phyloP scores from a whole-genome alignment of 2,797 vertebrate genomes.

The Hoplostethus mediterraneus region DNA sequence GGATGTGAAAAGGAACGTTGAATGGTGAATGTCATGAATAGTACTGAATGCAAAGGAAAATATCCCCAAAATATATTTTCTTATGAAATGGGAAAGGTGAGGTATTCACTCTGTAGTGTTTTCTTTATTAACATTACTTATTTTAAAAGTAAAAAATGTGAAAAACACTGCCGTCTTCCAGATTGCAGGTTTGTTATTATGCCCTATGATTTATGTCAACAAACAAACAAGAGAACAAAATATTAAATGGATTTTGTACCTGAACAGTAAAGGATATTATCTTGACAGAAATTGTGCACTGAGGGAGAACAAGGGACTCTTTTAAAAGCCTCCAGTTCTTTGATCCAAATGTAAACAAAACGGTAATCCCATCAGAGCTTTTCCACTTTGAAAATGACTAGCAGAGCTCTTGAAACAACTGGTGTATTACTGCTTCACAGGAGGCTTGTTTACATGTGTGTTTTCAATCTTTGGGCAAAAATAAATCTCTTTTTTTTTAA shows the following conservation, averaged over 20 bases:
- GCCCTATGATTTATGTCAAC: not conserved
- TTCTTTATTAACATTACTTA: not conserved
- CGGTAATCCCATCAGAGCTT: too few relatives aligned
- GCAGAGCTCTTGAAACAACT: not conserved
- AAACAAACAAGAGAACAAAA: not conserved
- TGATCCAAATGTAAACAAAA: slow-evolving; percentile 5
- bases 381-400: too few relatives aligned
- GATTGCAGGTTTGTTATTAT: not conserved
- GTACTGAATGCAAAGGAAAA: slow-evolving; percentile 4
- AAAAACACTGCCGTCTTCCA: not conserved
- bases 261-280: not conserved
- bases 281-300: slow-evolving; percentile 2
- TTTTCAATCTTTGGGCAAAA: not conserved
- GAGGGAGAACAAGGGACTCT: not conserved
- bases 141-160: not conserved
- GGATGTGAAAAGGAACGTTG: slow-evolving; percentile 1
- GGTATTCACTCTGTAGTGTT: not conserved
- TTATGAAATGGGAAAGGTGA: not conserved
- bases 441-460: slow-evolving; percentile 12
- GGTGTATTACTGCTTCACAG: not conserved
- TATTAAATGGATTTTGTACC: not conserved
- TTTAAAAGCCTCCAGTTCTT: not conserved
- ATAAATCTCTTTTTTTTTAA: not conserved
- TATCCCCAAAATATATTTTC: not conserved
- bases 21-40: not conserved